phyloP scores from a whole-genome alignment of 2,888 invertebrate genomes.

The Cheilosia vernalis region DNA sequence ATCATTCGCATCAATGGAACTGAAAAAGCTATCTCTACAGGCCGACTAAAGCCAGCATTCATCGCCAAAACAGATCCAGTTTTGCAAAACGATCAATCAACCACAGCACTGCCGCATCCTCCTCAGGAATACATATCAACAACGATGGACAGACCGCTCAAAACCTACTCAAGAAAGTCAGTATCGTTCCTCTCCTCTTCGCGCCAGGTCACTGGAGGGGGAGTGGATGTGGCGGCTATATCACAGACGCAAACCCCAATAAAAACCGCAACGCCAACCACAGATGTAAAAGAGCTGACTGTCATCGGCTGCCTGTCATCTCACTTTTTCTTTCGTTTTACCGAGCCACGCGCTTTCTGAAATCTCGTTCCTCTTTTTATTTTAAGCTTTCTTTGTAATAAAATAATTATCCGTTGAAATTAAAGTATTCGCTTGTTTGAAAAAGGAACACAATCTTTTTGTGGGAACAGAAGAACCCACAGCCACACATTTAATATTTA shows the following conservation, averaged over 20 bases:
- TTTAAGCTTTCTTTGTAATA: too few relatives aligned
- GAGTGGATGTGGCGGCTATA: not conserved
- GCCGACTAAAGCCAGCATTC: not conserved
- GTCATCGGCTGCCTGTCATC: too few relatives aligned
- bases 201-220: conserved; percentile 6
- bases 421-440: too few relatives aligned
- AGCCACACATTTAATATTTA: too few relatives aligned
- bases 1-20: conserved; percentile 1
- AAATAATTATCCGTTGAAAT: too few relatives aligned
- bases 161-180: conserved; percentile 4
- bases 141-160: conserved; percentile 9
- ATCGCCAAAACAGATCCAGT: not conserved
- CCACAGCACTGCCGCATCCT: not conserved
- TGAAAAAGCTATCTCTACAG: not conserved
- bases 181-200: not conserved
- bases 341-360: too few relatives aligned
- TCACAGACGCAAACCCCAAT: not conserved
- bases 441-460: too few relatives aligned
- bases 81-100: not conserved
- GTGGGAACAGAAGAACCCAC: too few relatives aligned
- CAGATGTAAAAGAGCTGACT: too few relatives aligned
- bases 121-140: not conserved
- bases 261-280: too few relatives aligned
- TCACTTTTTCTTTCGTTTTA: too few relatives aligned
- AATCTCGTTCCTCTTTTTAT: too few relatives aligned